Conservation (phyloP, 2,888 invertebrate genomes). For the Calameuta pallipes region DNA sequence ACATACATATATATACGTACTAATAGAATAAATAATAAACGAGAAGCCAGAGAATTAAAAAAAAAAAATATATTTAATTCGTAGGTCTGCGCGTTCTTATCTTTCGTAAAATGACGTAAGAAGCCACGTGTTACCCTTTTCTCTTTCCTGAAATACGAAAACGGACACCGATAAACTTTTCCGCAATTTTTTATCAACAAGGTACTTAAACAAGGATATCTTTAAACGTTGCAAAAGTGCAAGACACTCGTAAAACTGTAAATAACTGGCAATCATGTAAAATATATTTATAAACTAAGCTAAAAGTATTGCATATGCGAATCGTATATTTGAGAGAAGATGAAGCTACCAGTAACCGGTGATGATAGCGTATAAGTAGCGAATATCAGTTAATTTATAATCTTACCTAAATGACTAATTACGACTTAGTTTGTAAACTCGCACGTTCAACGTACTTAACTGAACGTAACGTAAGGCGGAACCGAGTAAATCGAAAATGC, state of each 20-base stretch:
- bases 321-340: not conserved
- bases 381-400: not conserved
- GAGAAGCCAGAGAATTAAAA: not conserved
- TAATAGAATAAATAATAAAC: not conserved
- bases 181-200: not conserved
- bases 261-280: constrained; percentile 14
- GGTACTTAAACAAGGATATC: not conserved
- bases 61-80: not conserved
- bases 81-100: not conserved
- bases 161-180: not conserved
- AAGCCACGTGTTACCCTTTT: too few relatives aligned
- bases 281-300: not conserved
- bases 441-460: not conserved
- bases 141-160: not conserved
- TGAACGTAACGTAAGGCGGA: not conserved
- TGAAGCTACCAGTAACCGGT: too few relatives aligned
- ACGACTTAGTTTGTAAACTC: not conserved
- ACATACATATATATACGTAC: not conserved
- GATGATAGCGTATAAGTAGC: not conserved
- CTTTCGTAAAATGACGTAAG: too few relatives aligned
- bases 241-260: constrained; percentile 5
- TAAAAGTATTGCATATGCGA: not conserved
- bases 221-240: not conserved
- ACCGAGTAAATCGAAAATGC: constrained; percentile 18
- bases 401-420: not conserved